phyloP scores from a whole-genome alignment of 2,113 vertebrate genomes.

The Balaeniceps rex region DNA sequence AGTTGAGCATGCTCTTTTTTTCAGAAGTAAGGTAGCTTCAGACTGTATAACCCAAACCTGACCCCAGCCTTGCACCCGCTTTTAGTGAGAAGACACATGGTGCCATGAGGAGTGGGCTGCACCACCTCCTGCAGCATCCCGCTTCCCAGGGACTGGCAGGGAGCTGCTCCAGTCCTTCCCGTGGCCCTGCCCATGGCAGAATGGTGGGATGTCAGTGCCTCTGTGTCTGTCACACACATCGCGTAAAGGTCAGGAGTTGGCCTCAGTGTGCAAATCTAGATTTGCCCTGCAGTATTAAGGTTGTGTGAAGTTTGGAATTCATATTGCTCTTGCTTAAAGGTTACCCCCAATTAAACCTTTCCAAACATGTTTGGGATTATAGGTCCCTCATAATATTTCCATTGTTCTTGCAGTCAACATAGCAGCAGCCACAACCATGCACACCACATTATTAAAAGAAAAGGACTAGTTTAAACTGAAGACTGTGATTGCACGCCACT shows the following conservation, averaged over 20 bases:
- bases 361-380: neutral
- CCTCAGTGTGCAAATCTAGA: neutral
- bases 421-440: neutral
- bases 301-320: neutral
- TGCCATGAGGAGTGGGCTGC: neutral
- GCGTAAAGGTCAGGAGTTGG: neutral
- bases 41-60: neutral
- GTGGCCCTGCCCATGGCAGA: neutral
- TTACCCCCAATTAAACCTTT: neutral
- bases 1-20: neutral
- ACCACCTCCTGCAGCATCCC: neutral
- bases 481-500: neutral
- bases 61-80: neutral
- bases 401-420: neutral
- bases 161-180: neutral
- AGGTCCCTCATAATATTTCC: neutral
- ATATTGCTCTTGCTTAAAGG: neutral
- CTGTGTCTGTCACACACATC: neutral
- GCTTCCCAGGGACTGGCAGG: rapidly evolving
- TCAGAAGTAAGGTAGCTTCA: neutral
- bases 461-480: neutral
- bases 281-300: neutral
- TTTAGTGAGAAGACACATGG: neutral
- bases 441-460: slow-evolving; percentile 12
- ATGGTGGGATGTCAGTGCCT: neutral